A percentile compares a stretch with the other conserved stretches of the same genome.
Conservation (phyloP, 2,113 vertebrate species). For the Willisornis vidua region DNA sequence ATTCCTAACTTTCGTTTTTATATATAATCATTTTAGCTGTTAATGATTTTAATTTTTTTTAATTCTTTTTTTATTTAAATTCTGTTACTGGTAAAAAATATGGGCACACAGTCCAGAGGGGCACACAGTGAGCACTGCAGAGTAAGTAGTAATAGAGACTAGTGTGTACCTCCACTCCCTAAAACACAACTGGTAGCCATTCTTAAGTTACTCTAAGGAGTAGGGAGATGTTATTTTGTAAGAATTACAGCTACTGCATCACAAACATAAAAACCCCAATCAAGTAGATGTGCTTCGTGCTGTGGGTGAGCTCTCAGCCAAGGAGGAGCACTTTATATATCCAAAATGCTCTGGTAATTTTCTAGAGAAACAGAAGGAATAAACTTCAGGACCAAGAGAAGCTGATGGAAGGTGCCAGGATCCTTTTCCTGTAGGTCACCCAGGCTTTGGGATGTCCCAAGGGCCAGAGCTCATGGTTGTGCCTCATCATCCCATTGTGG, state of each 20-base stretch:
- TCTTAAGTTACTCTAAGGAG: not conserved
- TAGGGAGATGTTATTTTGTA: not conserved
- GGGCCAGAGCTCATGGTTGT: not conserved
- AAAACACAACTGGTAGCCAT: not conserved
- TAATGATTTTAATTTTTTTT: not conserved
- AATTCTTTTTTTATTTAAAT: not conserved
- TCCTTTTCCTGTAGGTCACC: too few species aligned
- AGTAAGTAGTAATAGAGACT: slow-evolving; percentile 15
- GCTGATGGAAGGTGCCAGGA: not conserved
- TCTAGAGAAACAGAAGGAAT: not conserved
- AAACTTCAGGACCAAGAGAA: not conserved
- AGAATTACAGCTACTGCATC: not conserved
- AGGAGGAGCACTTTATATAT: not conserved
- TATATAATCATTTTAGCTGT: not conserved
- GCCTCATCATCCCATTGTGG: not conserved
- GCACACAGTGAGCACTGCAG: not conserved
- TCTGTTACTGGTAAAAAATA: slow-evolving; percentile 3
- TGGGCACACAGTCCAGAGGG: not conserved
- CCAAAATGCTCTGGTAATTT: not conserved
- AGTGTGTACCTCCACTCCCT: not conserved
- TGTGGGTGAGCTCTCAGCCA: not conserved
- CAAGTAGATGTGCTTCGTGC: not conserved
- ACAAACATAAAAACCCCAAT: not conserved
- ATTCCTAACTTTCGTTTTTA: not conserved
- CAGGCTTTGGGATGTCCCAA: not conserved